Conservation (phyloP, 2,888 invertebrate species). For the Polymixis flavicincta region DNA sequence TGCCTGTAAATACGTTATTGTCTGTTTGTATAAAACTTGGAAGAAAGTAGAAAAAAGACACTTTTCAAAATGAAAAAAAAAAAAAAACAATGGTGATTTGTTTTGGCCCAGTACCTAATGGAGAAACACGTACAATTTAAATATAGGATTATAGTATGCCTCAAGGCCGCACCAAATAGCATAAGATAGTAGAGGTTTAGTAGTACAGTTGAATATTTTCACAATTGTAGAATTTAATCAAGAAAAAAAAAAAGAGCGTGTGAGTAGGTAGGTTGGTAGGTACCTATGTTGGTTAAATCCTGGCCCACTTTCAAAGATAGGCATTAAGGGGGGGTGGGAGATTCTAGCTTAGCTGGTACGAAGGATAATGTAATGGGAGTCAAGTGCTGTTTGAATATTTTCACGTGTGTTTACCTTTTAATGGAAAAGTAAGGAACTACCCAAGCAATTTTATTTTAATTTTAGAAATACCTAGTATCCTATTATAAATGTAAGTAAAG, state of each 20-base stretch:
- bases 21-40: neutral
- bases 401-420: constrained; percentile 18
- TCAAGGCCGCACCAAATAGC: neutral
- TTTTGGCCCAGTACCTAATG: neutral
- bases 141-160: neutral
- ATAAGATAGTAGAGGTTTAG: neutral
- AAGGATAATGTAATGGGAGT: constrained; percentile 41
- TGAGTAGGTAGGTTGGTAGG: constrained; percentile 34
- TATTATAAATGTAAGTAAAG: too few species aligned
- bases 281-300: constrained; percentile 68
- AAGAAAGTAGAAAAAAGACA: neutral
- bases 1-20: too few species aligned
- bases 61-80: neutral
- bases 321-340: constrained; percentile 63
- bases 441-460: neutral
- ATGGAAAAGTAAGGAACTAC: neutral
- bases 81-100: too few species aligned
- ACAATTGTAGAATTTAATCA: neutral
- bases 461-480: neutral
- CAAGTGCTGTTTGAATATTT: constrained; percentile 34
- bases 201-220: neutral
- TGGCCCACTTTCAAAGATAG: constrained; percentile 58
- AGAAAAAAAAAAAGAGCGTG: too few species aligned
- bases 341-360: constrained; percentile 19
- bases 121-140: neutral